Evolutionary conservation across 2,797 vertebrate genomes (phyloP).

Genomic region (Intellagama lesueurii): DNA sequence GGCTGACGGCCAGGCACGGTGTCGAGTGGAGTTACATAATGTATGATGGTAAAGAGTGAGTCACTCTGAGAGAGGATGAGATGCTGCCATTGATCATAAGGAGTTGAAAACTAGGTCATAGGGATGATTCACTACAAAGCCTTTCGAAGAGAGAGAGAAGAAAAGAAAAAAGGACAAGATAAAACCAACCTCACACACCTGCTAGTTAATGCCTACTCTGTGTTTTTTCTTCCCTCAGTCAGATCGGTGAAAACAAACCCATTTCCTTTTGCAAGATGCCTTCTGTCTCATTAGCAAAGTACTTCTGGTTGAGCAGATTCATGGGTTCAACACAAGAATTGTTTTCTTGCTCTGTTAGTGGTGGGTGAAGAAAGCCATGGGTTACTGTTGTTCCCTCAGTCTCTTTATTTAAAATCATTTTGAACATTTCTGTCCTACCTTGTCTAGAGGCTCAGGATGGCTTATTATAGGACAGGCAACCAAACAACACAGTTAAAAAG

Average conservation of each 20-base stretch:
- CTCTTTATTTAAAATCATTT: background rate
- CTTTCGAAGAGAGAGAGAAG: conserved; percentile 35
- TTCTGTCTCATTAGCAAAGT: background rate
- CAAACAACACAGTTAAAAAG: background rate
- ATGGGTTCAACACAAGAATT: background rate
- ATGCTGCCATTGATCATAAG: conserved; percentile 73
- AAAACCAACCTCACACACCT: conserved; percentile 40
- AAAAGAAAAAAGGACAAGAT: conserved; percentile 41
- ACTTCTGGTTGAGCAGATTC: background rate
- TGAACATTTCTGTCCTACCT: background rate
- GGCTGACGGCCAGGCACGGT: conserved; percentile 33
- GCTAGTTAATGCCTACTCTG: conserved; percentile 74
- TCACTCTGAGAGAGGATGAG: conserved; percentile 67
- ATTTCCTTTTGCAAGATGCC: conserved; percentile 40
- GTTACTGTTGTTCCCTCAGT: background rate
- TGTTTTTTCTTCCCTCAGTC: conserved; percentile 52
- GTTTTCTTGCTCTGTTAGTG: background rate
- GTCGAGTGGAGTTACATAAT: conserved; percentile 59
- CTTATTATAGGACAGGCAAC: background rate
- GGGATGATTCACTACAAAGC: conserved; percentile 75
- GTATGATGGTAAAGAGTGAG: conserved; percentile 67
- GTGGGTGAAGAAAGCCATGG: background rate
- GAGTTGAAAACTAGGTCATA: conserved; percentile 70
- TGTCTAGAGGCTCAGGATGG: background rate
- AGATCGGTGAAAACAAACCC: conserved; percentile 58